Conservation (phyloP, 2,113 vertebrate species). For the Toxotes chatareus region DNA sequence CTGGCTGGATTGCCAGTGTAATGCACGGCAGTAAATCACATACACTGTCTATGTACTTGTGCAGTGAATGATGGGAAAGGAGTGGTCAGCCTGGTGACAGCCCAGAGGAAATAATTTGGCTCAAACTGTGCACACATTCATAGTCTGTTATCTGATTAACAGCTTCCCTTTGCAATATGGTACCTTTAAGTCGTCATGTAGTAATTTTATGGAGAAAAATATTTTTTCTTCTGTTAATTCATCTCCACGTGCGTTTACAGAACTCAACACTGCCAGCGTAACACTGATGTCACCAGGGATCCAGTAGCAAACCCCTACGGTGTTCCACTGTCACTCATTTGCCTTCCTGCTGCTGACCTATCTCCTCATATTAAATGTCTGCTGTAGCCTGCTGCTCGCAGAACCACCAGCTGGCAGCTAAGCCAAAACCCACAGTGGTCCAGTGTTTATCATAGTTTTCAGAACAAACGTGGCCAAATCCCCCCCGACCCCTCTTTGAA, state of each 20-base stretch:
- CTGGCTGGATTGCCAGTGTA: conserved; percentile 35
- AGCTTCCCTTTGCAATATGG: not conserved
- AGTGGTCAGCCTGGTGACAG: conserved; percentile 28
- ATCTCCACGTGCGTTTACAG: not conserved
- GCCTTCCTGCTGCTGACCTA: conserved; percentile 36
- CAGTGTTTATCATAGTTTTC: conserved; percentile 45
- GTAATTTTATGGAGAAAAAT: not conserved
- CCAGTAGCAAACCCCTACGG: conserved; percentile 18
- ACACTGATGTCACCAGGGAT: conserved; percentile 6
- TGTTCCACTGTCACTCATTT: conserved; percentile 26
- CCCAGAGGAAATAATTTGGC: conserved; percentile 5
- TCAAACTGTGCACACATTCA: not conserved
- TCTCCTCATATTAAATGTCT: conserved; percentile 47
- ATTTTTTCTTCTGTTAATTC: not conserved
- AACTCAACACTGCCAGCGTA: not conserved
- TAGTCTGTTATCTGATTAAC: conserved; percentile 1
- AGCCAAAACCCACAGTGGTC: conserved; percentile 40
- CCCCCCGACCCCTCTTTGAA: conserved; percentile 39
- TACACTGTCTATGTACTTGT: conserved; percentile 40
- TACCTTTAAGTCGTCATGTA: not conserved
- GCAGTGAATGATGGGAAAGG: conserved; percentile 48
- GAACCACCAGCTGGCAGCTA: conserved; percentile 46
- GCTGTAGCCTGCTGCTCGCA: conserved; percentile 23
- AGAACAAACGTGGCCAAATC: conserved; percentile 45
- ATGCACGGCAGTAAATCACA: conserved; percentile 59